These are phyloP conservation scores for Pangasius mekongensis DNA, from an alignment of 2,797 vertebrate species.

Conservation along the genomic window DNA sequence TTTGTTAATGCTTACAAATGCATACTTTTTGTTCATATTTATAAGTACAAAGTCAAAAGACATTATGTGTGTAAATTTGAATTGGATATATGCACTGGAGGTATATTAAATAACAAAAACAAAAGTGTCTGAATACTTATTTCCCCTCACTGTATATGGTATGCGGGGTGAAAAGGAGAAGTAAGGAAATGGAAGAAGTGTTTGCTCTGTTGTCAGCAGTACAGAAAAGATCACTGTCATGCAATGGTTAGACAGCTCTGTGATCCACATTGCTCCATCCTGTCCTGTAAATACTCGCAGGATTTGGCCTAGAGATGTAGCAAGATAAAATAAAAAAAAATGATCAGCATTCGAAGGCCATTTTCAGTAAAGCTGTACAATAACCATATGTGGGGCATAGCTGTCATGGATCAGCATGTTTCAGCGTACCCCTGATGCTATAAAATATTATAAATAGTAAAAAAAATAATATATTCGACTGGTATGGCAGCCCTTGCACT, in stretches of 20 bases:
- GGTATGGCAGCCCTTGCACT: too few species aligned
- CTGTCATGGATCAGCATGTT: neutral
- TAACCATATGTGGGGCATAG: neutral
- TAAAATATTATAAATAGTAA: too few species aligned
- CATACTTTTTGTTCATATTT: neutral
- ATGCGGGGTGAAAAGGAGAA: neutral
- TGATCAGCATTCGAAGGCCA: neutral
- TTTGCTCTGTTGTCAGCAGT: conserved; percentile 2
- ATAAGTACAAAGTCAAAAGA: neutral
- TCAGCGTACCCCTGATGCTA: neutral
- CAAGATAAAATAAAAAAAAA: neutral
- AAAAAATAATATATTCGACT: too few species aligned
- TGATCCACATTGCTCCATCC: neutral
- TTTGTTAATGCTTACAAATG: neutral
- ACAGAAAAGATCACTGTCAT: neutral
- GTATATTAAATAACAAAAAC: neutral
- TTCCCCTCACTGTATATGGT: neutral
- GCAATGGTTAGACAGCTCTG: neutral
- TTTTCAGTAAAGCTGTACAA: too few species aligned
- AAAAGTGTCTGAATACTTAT: neutral
- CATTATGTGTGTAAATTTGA: neutral
- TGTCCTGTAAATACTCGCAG: neutral
- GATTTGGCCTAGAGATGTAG: neutral
- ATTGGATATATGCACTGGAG: neutral
- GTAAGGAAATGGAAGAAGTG: neutral